Evolutionary conservation across 2,797 vertebrate genomes (phyloP).

Genomic region (Macrochelys suwanniensis): DNA sequence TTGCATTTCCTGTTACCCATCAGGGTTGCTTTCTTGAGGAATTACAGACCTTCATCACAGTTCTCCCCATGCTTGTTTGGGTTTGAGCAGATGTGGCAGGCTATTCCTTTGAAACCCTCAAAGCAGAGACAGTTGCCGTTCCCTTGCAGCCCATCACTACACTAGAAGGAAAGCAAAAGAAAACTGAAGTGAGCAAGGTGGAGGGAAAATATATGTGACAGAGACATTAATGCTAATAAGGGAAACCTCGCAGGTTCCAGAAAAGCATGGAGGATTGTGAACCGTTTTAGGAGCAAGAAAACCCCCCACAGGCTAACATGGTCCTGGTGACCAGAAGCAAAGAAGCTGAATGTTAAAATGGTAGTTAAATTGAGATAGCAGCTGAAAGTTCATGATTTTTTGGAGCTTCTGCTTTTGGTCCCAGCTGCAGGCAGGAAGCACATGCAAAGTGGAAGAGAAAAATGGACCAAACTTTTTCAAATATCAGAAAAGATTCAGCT

Average conservation of each 20-base stretch:
- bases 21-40: not conserved
- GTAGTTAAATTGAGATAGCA: not conserved
- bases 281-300: not conserved
- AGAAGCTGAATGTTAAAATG: not conserved
- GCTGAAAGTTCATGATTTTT: not conserved
- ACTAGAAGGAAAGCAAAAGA: slow-evolving; percentile 80
- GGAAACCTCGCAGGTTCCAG: not conserved
- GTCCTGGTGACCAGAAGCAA: not conserved
- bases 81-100: slow-evolving; percentile 94
- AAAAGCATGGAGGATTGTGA: not conserved
- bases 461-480: not conserved
- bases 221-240: not conserved
- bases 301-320: not conserved
- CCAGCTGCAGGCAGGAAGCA: not conserved
- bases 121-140: slow-evolving; percentile 91
- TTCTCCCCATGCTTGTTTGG: slow-evolving; percentile 89
- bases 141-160: slow-evolving; percentile 90
- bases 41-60: slow-evolving; percentile 90
- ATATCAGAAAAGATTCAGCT: not conserved
- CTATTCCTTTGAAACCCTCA: slow-evolving; percentile 87
- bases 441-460: not conserved
- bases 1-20: not conserved
- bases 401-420: not conserved
- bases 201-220: not conserved
- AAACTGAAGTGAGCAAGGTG: not conserved